Conservation (phyloP, 2,797 vertebrate genomes). For the Lycodopsis pacificus region DNA sequence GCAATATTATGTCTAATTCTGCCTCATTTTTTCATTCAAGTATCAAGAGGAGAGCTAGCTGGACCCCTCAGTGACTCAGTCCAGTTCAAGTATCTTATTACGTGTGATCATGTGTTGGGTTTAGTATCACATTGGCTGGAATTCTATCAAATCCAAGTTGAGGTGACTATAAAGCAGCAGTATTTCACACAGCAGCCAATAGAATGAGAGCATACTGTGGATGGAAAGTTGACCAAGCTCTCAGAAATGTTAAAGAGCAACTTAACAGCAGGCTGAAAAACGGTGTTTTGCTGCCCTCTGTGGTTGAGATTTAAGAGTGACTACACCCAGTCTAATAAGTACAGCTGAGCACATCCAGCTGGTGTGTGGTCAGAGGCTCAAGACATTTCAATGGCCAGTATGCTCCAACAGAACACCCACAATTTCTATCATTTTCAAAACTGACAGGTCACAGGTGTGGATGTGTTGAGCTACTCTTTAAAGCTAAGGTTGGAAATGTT, state of each 20-base stretch:
- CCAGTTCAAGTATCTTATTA: slow-evolving; percentile 63
- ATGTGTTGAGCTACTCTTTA: slow-evolving; percentile 22
- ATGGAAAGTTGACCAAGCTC: neutral
- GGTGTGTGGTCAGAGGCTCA: neutral
- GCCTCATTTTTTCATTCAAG: slow-evolving; percentile 71
- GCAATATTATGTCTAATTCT: slow-evolving; percentile 64
- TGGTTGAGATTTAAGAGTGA: neutral
- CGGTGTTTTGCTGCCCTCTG: slow-evolving; percentile 24
- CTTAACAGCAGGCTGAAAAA: slow-evolving; percentile 3
- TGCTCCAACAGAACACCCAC: neutral
- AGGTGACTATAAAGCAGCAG: slow-evolving; percentile 49
- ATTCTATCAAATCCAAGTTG: slow-evolving; percentile 59
- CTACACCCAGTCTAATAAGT: neutral
- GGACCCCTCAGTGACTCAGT: slow-evolving; percentile 58
- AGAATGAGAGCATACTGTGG: slow-evolving; percentile 20
- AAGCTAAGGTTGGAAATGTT: neutral
- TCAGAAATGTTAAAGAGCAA: slow-evolving; percentile 17
- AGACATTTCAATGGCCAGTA: neutral
- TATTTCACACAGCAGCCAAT: slow-evolving; percentile 51
- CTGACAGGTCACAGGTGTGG: neutral
- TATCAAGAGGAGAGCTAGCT: slow-evolving; percentile 70
- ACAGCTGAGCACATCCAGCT: neutral
- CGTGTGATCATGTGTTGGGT: slow-evolving; percentile 17
- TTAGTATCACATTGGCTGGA: slow-evolving; percentile 39
- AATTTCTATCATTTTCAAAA: neutral